A percentile compares a stretch with the other conserved stretches of the same genome.
Conservation (phyloP, 2,797 vertebrate genomes). For the Halcyon chelicuti region DNA sequence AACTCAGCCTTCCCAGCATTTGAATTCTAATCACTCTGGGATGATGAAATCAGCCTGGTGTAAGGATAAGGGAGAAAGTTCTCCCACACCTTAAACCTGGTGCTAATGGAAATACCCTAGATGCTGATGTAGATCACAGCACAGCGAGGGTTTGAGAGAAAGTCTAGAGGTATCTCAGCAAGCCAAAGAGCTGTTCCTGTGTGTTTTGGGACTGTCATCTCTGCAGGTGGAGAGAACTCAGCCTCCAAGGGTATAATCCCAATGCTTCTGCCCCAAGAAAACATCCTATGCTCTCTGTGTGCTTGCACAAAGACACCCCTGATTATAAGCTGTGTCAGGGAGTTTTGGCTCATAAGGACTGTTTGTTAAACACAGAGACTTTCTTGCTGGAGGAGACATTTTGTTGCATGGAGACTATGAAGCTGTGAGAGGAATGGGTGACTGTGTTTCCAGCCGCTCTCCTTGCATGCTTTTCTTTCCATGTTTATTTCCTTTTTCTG, state of each 20-base stretch:
- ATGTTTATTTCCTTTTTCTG: not conserved
- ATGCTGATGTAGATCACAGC: not conserved
- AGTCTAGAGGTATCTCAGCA: not conserved
- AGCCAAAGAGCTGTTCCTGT: not conserved
- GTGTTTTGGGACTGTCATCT: not conserved
- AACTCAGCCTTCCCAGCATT: not conserved
- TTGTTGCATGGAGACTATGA: not conserved
- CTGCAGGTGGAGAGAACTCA: not conserved
- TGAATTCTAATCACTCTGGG: not conserved
- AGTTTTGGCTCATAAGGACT: not conserved
- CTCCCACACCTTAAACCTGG: not conserved
- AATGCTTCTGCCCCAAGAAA: not conserved
- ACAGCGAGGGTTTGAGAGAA: not conserved
- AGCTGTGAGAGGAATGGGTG: not conserved
- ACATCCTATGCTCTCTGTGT: fast-evolving
- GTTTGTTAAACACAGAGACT: not conserved
- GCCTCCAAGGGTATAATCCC: not conserved
- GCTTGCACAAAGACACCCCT: not conserved
- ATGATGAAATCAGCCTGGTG: not conserved
- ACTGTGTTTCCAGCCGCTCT: not conserved
- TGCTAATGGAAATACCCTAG: not conserved
- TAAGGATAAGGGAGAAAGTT: not conserved
- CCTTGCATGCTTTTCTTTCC: not conserved
- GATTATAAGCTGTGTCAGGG: not conserved
- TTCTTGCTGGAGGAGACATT: not conserved